phyloP scores from a whole-genome alignment of 2,797 vertebrate genomes.

The Sparus aurata region DNA sequence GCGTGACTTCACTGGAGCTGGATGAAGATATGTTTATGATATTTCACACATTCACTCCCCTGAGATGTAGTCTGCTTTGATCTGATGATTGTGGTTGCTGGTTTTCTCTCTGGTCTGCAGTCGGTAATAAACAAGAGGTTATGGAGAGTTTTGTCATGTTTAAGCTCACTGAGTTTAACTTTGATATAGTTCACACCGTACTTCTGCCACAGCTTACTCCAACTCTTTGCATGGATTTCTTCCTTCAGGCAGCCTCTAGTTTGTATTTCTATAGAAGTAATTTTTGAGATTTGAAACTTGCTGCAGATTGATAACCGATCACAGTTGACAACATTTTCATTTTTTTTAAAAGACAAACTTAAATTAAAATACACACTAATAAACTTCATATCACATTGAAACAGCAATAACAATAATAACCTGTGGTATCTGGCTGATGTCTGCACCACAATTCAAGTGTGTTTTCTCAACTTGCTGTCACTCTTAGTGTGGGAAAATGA shows the following conservation, averaged over 20 bases:
- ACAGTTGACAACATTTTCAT: slow-evolving; percentile 9
- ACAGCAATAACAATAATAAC: too few relatives aligned
- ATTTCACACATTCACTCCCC: background rate
- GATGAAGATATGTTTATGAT: background rate
- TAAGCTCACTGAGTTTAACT: background rate
- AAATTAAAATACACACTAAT: too few relatives aligned
- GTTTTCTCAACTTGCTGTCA: too few relatives aligned
- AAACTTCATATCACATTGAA: too few relatives aligned
- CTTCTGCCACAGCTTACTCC: background rate
- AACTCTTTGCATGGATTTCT: background rate
- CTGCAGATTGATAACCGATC: background rate
- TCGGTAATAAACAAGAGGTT: too few relatives aligned
- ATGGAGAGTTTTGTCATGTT: background rate
- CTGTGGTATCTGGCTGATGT: too few relatives aligned
- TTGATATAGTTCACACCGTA: background rate
- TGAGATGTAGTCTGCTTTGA: background rate
- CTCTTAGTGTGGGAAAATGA: too few relatives aligned
- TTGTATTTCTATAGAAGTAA: slow-evolving; percentile 3
- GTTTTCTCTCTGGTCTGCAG: background rate
- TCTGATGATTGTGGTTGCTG: background rate
- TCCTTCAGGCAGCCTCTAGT: background rate
- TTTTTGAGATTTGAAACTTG: slow-evolving; percentile 1
- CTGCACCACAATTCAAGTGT: too few relatives aligned
- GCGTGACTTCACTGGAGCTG: background rate
- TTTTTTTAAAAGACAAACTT: background rate